A percentile compares a stretch with the other conserved stretches of the same genome.
Conservation (phyloP, 1,140 invertebrate species). For the Theocolax elegans region DNA sequence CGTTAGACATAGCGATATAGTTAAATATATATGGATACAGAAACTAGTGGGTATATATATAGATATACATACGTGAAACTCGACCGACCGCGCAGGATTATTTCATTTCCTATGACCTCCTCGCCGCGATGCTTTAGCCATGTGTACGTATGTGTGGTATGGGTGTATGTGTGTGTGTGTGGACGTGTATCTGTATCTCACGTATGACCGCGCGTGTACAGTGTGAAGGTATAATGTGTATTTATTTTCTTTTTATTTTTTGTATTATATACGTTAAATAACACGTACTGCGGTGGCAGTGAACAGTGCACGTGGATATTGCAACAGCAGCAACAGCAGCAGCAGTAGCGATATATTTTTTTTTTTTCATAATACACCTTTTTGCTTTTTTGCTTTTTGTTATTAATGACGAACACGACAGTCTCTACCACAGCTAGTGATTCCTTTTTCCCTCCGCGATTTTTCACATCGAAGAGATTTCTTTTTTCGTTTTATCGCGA, state of each 20-base stretch:
- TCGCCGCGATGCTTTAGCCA: constrained; percentile 31
- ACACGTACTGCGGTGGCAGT: constrained; percentile 68
- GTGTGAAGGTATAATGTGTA: constrained; percentile 51
- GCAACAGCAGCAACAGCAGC: constrained; percentile 60
- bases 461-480: constrained; percentile 1
- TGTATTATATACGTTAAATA: constrained; percentile 51
- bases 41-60: background rate
- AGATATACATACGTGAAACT: background rate
- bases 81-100: constrained; percentile 17
- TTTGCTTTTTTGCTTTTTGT: constrained; percentile 23
- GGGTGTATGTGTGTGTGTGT: constrained; percentile 25
- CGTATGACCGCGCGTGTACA: constrained; percentile 10
- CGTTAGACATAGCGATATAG: background rate
- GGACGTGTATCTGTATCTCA: background rate
- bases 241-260: constrained; percentile 9
- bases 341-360: constrained; percentile 38
- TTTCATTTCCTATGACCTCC: constrained; percentile 26
- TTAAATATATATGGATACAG: background rate
- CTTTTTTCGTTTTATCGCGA: background rate
- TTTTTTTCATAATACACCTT: constrained; percentile 49
- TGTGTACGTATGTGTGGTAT: background rate
- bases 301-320: constrained; percentile 67
- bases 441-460: constrained; percentile 25
- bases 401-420: constrained; percentile 59
- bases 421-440: constrained; percentile 61